Conservation (phyloP, 2,113 vertebrate genomes). For the Pseudopipra pipra region DNA sequence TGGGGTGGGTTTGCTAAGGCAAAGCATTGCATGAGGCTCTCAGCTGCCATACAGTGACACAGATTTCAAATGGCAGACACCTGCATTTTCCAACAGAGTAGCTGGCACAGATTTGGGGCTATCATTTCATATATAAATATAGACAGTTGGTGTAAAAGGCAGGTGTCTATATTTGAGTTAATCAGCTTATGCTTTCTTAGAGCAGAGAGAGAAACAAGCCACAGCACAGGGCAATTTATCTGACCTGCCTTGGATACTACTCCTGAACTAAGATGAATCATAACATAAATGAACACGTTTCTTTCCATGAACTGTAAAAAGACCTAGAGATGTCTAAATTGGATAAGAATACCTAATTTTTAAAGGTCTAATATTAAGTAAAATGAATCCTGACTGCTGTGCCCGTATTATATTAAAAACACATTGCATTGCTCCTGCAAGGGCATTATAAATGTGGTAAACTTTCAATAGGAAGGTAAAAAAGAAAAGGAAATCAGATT, state of each 20-base stretch:
- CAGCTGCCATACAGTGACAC: not conserved
- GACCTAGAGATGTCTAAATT: not conserved
- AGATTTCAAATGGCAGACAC: slow-evolving; percentile 18
- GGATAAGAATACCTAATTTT: not conserved
- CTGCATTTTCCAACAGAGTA: not conserved
- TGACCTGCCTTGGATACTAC: not conserved
- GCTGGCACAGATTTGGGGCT: not conserved
- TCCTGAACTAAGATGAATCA: not conserved
- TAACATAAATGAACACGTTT: not conserved
- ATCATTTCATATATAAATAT: not conserved
- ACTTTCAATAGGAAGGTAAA: not conserved
- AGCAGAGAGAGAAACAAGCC: not conserved
- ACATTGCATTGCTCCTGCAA: not conserved
- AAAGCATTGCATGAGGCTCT: not conserved
- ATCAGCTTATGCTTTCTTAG: not conserved
- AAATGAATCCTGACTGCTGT: not conserved
- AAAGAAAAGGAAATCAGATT: not conserved
- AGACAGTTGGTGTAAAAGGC: not conserved
- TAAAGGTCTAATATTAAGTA: not conserved
- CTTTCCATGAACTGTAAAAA: not conserved
- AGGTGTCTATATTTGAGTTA: slow-evolving; percentile 27
- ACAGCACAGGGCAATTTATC: not conserved
- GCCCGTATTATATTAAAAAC: not conserved
- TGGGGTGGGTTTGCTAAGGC: not conserved
- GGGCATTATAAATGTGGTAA: not conserved